These are phyloP conservation scores for Neoaliturus tenellus DNA, from an alignment of 2,888 invertebrate genomes.

Conservation along the genomic window DNA sequence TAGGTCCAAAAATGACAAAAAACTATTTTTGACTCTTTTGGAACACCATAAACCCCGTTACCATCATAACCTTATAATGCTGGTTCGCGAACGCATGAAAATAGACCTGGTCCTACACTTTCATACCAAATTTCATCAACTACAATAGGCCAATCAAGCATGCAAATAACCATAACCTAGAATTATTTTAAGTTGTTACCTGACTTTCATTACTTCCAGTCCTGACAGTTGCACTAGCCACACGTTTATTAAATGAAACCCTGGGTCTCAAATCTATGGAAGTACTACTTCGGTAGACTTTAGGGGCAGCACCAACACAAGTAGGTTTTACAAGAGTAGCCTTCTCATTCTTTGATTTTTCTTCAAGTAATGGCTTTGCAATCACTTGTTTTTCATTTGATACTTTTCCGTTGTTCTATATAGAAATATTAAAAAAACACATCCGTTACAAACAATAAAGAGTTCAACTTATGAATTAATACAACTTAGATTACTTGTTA, in stretches of 20 bases:
- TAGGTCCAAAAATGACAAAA: too few relatives aligned
- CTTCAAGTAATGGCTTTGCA: neutral
- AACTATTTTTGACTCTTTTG: too few relatives aligned
- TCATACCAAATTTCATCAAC: too few relatives aligned
- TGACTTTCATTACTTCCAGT: neutral
- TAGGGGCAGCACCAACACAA: neutral
- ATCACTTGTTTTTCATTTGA: neutral
- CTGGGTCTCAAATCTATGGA: slow-evolving; percentile 46
- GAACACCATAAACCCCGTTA: too few relatives aligned
- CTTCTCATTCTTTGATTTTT: neutral
- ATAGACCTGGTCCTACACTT: too few relatives aligned
- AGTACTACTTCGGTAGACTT: slow-evolving; percentile 48
- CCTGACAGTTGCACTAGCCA: neutral
- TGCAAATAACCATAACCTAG: too few relatives aligned
- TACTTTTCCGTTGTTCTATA: neutral
- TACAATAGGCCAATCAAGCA: too few relatives aligned
- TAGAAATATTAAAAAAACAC: neutral
- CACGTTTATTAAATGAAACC: slow-evolving; percentile 3
- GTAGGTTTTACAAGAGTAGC: neutral
- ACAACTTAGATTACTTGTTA: too few relatives aligned
- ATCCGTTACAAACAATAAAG: too few relatives aligned
- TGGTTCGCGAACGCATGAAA: too few relatives aligned
- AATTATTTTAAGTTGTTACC: neutral
- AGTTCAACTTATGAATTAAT: too few relatives aligned
- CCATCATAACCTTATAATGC: too few relatives aligned